Base-by-base conservation (phyloP, 1,140 invertebrate genomes). In the Drosophila micromelanica region DNA sequence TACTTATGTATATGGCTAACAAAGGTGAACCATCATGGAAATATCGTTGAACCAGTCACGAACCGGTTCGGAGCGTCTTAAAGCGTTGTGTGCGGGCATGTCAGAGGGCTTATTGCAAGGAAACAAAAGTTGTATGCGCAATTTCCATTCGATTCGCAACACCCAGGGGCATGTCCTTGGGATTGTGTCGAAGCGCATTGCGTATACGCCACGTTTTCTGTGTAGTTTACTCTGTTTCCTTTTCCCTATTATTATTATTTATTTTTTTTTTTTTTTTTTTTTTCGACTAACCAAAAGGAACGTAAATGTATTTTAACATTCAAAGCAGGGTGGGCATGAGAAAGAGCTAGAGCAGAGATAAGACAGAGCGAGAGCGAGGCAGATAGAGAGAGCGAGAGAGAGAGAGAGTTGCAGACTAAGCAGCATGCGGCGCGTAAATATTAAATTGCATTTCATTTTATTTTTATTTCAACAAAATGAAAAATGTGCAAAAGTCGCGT, bases 391-490 rank as follows among this genome's bases (percentile, higher is more conserved):
- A 11, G 40, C 35, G 11, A 12, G 15, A 46, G 15, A 27, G 23
- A 13, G 9, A 12, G 27, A 20, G 61, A 15, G 48, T 15, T 51
- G 49, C 43, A 68, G 61, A 76, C 57, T 56, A 64, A 32, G 51
- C 59, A 59, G 45, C 32, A 76, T 78, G 70, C 62, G 75, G 64
- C 69, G 81, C 82, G 82, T 78, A 81, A 87, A 86, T 86, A 78
- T 87, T 73, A 86, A 86, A 86, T 87, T 86, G 81, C 69, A 85
- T 75, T 81, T 87, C 65, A 59, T 61, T 78, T 76, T 65, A 78
- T 80, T 86, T 80, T 69, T 49, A 80, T 86, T 86, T 80, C 30
- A 57, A 49, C 42, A 43, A 52, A 37, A 43, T 65, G 75, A 77
- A 81, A 69, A 80, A 57, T 67, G 51, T 57, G 63, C 60, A 62